phyloP scores from a whole-genome alignment of 2,113 vertebrate species.

The Eublepharis macularius region DNA sequence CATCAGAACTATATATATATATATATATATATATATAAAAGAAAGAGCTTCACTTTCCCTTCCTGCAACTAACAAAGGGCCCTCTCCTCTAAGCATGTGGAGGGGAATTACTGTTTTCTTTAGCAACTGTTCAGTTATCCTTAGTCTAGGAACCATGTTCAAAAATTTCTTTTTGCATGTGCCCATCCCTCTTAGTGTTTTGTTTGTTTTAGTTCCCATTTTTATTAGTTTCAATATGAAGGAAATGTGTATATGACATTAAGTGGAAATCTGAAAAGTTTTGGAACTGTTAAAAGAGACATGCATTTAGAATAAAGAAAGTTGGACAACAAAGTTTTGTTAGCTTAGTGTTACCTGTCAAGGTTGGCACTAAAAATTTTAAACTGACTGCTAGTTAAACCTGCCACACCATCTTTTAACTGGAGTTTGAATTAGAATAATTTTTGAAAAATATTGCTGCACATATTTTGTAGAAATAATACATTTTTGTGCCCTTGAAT shows the following conservation, averaged over 20 bases:
- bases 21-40: too few relatives aligned
- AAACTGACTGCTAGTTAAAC: not conserved
- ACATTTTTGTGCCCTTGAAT: not conserved
- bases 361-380: not conserved
- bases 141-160: not conserved
- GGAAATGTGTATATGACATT: not conserved
- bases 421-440: not conserved
- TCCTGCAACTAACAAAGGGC: not conserved
- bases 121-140: not conserved
- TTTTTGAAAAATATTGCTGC: not conserved
- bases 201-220: not conserved
- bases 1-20: not conserved
- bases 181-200: not conserved
- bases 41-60: not conserved
- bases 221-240: not conserved
- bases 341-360: not conserved
- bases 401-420: not conserved
- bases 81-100: not conserved
- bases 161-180: not conserved
- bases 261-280: not conserved
- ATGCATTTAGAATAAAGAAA: not conserved
- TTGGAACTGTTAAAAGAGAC: not conserved
- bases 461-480: not conserved
- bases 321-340: not conserved
- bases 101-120: not conserved